phyloP scores from a whole-genome alignment of 2,888 invertebrate genomes.

The Agonopterix heracliana region DNA sequence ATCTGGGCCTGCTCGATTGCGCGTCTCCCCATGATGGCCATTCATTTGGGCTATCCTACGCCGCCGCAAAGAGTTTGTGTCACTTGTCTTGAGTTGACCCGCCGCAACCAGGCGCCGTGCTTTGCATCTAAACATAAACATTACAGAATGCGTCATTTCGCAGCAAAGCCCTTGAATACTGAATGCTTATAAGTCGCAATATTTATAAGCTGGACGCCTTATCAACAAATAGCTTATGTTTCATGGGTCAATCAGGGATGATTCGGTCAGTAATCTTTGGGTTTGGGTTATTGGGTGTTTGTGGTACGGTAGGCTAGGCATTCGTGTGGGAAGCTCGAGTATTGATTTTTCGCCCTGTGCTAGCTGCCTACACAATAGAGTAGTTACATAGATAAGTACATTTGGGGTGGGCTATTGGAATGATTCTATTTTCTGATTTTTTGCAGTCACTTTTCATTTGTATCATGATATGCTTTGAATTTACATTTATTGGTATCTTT shows the following conservation, averaged over 20 bases:
- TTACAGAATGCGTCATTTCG: slow-evolving; percentile 43
- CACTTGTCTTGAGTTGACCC: slow-evolving; percentile 64
- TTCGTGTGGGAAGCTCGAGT: slow-evolving; percentile 37
- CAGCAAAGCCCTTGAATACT: background rate
- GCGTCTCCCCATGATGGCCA: slow-evolving; percentile 74
- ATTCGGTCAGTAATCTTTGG: background rate
- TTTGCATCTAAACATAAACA: slow-evolving; percentile 62
- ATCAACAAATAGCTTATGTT: slow-evolving; percentile 2
- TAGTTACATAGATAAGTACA: slow-evolving; percentile 21
- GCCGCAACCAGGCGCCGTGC: slow-evolving; percentile 47
- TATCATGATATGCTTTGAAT: too few relatives aligned
- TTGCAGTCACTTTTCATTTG: too few relatives aligned
- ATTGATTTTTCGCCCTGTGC: slow-evolving; percentile 60
- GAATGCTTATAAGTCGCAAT: background rate
- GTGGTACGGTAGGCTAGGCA: slow-evolving; percentile 9
- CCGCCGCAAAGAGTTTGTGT: slow-evolving; percentile 74
- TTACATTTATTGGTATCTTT: too few relatives aligned
- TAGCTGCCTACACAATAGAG: slow-evolving; percentile 47
- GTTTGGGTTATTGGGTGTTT: background rate
- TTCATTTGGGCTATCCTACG: slow-evolving; percentile 74
- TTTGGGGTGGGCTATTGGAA: slow-evolving; percentile 8
- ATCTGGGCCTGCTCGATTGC: slow-evolving; percentile 92
- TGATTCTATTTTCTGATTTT: slow-evolving; percentile 7
- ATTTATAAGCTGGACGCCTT: slow-evolving; percentile 2
- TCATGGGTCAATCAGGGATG: background rate